Evolutionary conservation across 64 coral and sea anemone genomes (phyloP), one percentile per base, ranked within the genome.

Genomic region (Orbicella faveolata): DNA sequence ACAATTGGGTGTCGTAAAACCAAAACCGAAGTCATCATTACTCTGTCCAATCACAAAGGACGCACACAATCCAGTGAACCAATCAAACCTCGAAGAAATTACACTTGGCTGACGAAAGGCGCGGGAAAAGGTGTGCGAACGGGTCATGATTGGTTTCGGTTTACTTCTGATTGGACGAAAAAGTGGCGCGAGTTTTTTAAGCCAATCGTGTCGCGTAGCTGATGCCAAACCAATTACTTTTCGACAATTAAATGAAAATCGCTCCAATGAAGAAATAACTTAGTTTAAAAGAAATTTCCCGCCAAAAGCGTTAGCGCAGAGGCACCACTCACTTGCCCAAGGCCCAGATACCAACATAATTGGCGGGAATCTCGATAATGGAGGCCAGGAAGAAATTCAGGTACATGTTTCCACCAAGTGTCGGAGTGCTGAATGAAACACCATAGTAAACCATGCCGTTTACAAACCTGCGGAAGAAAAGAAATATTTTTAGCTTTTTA

Each of bases 331-430:
- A 89, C 87, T 61, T 89, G 36, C 61, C 37, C 39, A 89, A 65
- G 23, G 64, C n/a, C 87, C 73, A 77, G 53, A 89, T 89, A 16
- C 57, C 73, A 64, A 78, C 34, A 52, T 48, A 79, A 26, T 89
- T 89, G 63, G 87, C 87, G 39, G 87, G 89, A 35, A 65, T 76
- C 52, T 83, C 79, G 16, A 90, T 64, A 54, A 63, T 63, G 75
- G 52, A 61, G 53, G 77, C 30, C 61, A 94, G 36, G 76, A 89
- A 36, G 81, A 90, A 23, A 90, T 94, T 94, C 17, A 94, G 69
- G 53, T 94, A 94, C 75, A 90, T 90, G 67, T 94, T 94, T 10
- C 89, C 88, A 75, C 93, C 93, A 34, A 94, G 88, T 14, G 61
- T 72, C 8, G 93, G 93, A 30, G 93, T 87, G 33, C 88, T 90